Evolutionary conservation across 2,113 vertebrate species (phyloP), one percentile per base, ranked within the genome.

Genomic region (Paramormyrops kingsleyae): DNA sequence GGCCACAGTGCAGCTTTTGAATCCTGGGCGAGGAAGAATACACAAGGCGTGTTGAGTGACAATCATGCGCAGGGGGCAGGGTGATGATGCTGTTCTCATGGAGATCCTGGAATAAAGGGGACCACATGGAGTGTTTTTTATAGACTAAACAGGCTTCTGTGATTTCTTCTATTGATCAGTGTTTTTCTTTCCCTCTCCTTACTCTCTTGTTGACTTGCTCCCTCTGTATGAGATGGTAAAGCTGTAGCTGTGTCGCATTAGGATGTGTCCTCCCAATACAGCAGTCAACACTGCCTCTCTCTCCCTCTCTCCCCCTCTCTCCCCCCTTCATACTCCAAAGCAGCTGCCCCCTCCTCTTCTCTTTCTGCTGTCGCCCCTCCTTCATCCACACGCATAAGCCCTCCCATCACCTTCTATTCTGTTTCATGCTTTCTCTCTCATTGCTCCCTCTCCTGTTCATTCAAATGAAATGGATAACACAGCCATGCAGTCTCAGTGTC

Each of bases 191-290:
- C 35, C 46, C 86, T 83, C 53, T 52, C 59, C 85, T 83, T 86
- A 80, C 86, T 83, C 27, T 21, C 83, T 44, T 83, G n/a, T 35
- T 70, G 4, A 52, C 56, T 42, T 53, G 39, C 15, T 87, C 80
- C 39, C 74, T 89, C 88, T 44, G 52, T 42, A 70, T 46, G 80
- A 90, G 59, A 84, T 87, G 4, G 84, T 95, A 94, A 94, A 95
- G 93, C 96, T 96, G 96, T 96, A 96, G 95, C 96, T 95, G 96
- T 95, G 95, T 96, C 93, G 96, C 96, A 96, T 95, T 95, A 95
- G 93, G 94, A 96, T 96, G 95, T 95, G 96, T 95, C 96, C 96
- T 96, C 96, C 96, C 95, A 94, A 93, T 91, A 47, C 87, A 90
- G 66, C 88, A 89, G 27, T 92, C 92, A 91, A 93, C 92, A 92